These are phyloP conservation scores for Cuculus canorus DNA, from an alignment of 2,797 vertebrate species.

Conservation along the genomic window DNA sequence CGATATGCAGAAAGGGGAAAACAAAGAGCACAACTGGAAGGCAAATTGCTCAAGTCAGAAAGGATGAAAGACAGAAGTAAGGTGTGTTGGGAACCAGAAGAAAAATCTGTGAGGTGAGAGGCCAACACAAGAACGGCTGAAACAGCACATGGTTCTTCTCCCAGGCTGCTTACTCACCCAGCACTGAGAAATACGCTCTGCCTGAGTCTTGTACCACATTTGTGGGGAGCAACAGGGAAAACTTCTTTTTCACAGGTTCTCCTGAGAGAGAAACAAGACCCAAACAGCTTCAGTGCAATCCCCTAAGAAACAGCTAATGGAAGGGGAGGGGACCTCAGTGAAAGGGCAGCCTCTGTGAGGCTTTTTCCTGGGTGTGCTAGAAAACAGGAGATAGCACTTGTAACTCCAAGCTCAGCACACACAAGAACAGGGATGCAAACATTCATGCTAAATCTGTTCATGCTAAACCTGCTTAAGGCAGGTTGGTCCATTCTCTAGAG, in stretches of 20 bases:
- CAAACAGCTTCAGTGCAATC: neutral
- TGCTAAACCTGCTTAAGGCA: neutral
- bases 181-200: slow-evolving; percentile 82
- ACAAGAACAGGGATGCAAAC: neutral
- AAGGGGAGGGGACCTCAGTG: neutral
- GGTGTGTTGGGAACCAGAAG: neutral
- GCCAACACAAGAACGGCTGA: neutral
- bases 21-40: neutral
- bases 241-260: neutral
- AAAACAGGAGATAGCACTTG: neutral
- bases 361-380: neutral
- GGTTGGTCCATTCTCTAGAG: neutral
- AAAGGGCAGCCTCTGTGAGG: neutral
- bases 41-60: neutral
- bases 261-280: slow-evolving; percentile 53
- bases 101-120: neutral
- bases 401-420: neutral
- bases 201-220: slow-evolving; percentile 83
- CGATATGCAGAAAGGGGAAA: neutral
- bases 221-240: slow-evolving; percentile 80
- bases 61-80: neutral
- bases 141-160: neutral
- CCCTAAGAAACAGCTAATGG: neutral
- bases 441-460: neutral
- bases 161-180: slow-evolving; percentile 77